Evolutionary conservation across 1,140 invertebrate genomes (phyloP).

Genomic region (Papilio dardanus): DNA sequence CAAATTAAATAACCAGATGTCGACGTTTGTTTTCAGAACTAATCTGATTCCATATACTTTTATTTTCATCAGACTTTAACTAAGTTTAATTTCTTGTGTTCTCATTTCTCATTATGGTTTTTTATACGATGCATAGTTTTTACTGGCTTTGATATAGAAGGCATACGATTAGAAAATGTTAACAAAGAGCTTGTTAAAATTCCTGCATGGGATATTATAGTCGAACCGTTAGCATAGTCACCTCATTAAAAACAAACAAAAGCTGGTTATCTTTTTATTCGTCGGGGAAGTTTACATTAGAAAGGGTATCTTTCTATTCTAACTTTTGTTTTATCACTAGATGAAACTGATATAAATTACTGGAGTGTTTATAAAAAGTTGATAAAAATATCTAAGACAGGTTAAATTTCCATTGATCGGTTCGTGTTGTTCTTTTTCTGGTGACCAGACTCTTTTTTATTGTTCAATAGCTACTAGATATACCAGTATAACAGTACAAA

Average conservation of each 20-base stretch:
- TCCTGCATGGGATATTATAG: conserved; percentile 54
- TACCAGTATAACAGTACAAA: not conserved
- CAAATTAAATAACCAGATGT: not conserved
- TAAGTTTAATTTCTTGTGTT: conserved; percentile 1
- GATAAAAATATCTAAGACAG: not conserved
- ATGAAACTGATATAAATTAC: conserved; percentile 4
- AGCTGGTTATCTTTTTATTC: conserved; percentile 38
- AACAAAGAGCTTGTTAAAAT: conserved; percentile 78
- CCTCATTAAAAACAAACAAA: conserved; percentile 70
- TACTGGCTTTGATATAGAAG: conserved; percentile 1
- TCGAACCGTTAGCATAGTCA: conserved; percentile 54
- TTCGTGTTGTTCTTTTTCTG: not conserved
- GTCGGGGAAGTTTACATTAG: conserved; percentile 10
- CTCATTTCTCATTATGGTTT: conserved; percentile 16
- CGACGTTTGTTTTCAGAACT: not conserved
- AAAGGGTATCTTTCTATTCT: conserved; percentile 17
- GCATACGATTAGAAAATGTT: conserved; percentile 46
- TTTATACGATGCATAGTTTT: conserved; percentile 24
- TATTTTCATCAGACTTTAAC: not conserved
- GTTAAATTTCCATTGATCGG: not conserved
- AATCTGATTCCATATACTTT: not conserved
- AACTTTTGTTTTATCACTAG: conserved; percentile 10
- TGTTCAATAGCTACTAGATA: not conserved
- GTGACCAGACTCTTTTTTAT: not conserved
- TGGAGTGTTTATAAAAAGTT: not conserved